These are phyloP conservation scores for Pleuronectes platessa DNA, from an alignment of 2,113 vertebrate species.

Conservation along the genomic window DNA sequence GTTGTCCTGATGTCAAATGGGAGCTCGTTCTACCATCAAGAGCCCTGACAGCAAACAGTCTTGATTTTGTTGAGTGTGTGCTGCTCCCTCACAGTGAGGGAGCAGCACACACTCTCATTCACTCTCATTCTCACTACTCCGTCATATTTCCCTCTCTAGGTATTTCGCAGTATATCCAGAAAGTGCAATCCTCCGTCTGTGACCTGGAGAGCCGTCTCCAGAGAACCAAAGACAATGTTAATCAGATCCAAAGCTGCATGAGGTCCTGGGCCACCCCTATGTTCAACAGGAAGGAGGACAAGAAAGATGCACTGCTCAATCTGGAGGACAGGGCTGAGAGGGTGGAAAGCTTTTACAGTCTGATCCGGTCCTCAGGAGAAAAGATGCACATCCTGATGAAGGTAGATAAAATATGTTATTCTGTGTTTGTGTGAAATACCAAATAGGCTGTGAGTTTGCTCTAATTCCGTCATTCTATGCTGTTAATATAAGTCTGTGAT, in stretches of 20 bases:
- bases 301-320: constrained; percentile 86
- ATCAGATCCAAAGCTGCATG: constrained; percentile 87
- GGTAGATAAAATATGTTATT: constrained; percentile 71
- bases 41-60: no score
- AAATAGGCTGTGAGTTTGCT: background rate
- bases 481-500: background rate
- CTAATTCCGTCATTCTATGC: no score
- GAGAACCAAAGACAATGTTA: constrained; percentile 87
- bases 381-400: constrained; percentile 88
- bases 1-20: no score
- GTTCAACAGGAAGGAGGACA: constrained; percentile 89
- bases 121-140: background rate
- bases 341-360: constrained; percentile 81
- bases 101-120: no score
- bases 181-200: constrained; percentile 76
- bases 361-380: constrained; percentile 83
- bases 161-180: constrained; percentile 86
- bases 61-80: no score
- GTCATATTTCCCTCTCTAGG: constrained; percentile 71
- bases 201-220: constrained; percentile 88
- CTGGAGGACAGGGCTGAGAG: constrained; percentile 85
- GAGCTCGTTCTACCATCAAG: no score
- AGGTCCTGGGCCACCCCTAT: constrained; percentile 86
- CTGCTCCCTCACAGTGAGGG: no score
- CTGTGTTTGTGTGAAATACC: background rate